Conservation (phyloP, 2,888 invertebrate genomes). For the Drosophila anomelani region DNA sequence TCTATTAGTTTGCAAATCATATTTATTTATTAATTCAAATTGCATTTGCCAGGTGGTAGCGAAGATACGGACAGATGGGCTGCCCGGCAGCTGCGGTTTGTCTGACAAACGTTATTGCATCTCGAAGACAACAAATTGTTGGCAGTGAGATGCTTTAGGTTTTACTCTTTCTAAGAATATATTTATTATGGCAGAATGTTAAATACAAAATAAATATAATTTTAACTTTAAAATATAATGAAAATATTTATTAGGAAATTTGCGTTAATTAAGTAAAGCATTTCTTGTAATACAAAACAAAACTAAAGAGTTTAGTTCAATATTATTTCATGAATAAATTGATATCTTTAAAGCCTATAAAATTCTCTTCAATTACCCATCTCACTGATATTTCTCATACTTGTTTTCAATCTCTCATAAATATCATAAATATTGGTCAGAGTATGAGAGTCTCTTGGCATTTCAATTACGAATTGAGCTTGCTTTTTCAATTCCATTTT, state of each 20-base stretch:
- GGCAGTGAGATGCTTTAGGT: neutral
- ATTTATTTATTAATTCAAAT: constrained; percentile 79
- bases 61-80: neutral
- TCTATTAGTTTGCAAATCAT: constrained; percentile 64
- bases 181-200: neutral
- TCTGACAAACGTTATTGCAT: constrained; percentile 26
- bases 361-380: neutral
- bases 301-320: neutral
- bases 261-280: too few relatives aligned
- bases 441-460: constrained; percentile 39
- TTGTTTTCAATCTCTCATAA: constrained; percentile 1
- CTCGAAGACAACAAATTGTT: constrained; percentile 6
- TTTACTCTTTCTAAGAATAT: neutral
- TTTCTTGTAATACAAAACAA: neutral
- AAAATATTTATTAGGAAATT: too few relatives aligned
- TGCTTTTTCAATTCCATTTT: constrained; percentile 68
- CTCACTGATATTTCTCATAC: neutral
- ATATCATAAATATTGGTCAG: neutral
- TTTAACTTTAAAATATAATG: neutral
- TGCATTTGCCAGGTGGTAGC: constrained; percentile 61
- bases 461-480: constrained; percentile 58
- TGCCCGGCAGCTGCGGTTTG: constrained; percentile 17
- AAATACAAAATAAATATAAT: neutral
- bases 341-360: neutral
- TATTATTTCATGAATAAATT: rapidly evolving